phyloP scores from a whole-genome alignment of 2,113 vertebrate genomes.

The Anolis carolinensis region DNA sequence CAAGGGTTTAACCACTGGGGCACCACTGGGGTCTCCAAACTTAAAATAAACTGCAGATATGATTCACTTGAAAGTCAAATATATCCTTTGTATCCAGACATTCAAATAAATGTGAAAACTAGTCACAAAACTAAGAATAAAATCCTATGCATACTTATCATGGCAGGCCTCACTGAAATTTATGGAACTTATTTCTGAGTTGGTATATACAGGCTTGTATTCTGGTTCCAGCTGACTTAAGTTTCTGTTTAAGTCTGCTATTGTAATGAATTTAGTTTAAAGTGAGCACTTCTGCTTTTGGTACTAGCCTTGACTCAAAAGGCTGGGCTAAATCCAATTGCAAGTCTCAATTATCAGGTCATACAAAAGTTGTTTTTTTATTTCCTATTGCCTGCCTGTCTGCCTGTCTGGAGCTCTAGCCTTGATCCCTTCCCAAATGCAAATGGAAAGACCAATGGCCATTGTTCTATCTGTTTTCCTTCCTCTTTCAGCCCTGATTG shows the following conservation, averaged over 20 bases:
- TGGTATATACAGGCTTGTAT: background rate
- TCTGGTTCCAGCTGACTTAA: background rate
- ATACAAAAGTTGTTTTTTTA: too few relatives aligned
- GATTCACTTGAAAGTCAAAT: background rate
- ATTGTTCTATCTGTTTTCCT: too few relatives aligned
- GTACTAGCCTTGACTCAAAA: background rate
- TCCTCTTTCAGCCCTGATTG: too few relatives aligned
- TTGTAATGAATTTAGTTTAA: background rate
- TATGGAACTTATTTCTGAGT: background rate
- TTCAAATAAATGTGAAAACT: background rate
- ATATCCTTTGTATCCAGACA: too few relatives aligned
- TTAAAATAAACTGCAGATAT: background rate
- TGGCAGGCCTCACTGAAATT: too few relatives aligned
- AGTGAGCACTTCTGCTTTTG: background rate
- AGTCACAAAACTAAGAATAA: background rate
- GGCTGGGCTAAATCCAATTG: background rate
- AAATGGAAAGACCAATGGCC: too few relatives aligned
- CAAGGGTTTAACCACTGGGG: too few relatives aligned
- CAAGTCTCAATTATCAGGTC: too few relatives aligned
- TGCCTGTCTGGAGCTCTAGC: too few relatives aligned
- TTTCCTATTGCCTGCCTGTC: too few relatives aligned
- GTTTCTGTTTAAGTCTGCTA: background rate
- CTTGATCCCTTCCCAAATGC: too few relatives aligned
- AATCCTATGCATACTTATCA: background rate
- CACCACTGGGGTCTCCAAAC: too few relatives aligned